Base-by-base conservation (phyloP, 2,113 vertebrate genomes). In the Ochotona curzoniae region DNA sequence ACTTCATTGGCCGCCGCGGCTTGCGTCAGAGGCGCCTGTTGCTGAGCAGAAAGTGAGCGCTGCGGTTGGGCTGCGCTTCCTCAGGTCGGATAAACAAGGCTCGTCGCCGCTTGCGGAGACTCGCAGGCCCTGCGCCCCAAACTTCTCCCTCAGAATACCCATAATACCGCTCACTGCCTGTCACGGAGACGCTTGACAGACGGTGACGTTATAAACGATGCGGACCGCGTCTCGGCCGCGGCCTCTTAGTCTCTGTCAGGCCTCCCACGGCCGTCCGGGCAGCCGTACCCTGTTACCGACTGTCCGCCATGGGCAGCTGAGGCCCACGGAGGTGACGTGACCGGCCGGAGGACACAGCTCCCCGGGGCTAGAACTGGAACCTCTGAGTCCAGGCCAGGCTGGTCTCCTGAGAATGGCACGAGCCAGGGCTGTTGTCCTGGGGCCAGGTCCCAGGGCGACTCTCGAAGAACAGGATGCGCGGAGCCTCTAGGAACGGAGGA, bases 1-100 rank as follows among this genome's bases (percentile, higher is more conserved):
- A 83, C 2, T 83, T 66, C 70, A 96, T 96, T 96, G 94, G 96
- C 15, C 21, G 7, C n/a, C 0, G 61, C 2, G 1, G 69, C 47
- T 92, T 71, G 90, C 86, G 61, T 93, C 28, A 87, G 44, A 47
- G n/a, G 88, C 89, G 95, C 96, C 95, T 97, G 97, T 97, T 96
- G 96, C 96, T 94, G 96, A 94, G 96, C 89, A 3, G 85, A 82
- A 95, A 73, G 73, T 38, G 28, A 32, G 23, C 11, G 13, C 8
- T 14, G 61, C 35, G 7, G 83, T 26, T 44, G 28, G 61, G 25
- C 5, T 32, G 28, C 47, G 25, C 5, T n/a, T 20, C 47, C 38
- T 89, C 44, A 35, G 87, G 51, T 95, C 15, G 76, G 38, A 93
- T 89, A 87, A 73, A 71, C 76, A 64, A 64, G 23, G 15, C 10